phyloP scores from a whole-genome alignment of 2,113 vertebrate genomes.

The Odocoileus virginianus region DNA sequence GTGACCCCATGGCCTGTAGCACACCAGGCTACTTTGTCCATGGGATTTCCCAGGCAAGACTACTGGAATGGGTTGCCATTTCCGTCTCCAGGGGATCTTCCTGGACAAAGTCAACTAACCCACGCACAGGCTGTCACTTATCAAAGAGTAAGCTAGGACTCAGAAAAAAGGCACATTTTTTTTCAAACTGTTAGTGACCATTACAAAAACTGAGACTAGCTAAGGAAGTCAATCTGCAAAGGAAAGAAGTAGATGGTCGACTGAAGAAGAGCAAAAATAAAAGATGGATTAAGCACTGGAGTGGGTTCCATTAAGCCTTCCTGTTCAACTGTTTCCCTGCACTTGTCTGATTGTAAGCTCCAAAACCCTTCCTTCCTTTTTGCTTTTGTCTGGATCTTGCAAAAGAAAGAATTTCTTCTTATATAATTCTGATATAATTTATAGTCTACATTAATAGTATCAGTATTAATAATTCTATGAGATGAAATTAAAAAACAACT shows the following conservation, averaged over 20 bases:
- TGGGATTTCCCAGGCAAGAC: background rate
- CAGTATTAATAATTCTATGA: background rate
- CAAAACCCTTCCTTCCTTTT: background rate
- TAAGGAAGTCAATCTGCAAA: background rate
- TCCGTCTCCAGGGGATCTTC: background rate
- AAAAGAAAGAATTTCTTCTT: background rate
- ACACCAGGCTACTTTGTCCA: background rate
- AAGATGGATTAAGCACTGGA: background rate
- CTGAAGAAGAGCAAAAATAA: background rate
- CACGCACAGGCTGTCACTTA: background rate
- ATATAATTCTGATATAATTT: background rate
- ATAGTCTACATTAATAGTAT: background rate
- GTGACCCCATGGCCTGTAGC: background rate
- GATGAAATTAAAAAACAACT: background rate
- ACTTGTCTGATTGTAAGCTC: background rate
- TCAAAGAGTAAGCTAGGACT: background rate
- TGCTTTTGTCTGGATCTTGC: background rate
- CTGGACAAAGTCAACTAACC: background rate
- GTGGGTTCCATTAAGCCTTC: background rate
- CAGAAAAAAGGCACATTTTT: background rate
- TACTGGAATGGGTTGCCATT: background rate
- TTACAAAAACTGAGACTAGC: background rate
- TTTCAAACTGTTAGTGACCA: background rate
- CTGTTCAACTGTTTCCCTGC: background rate
- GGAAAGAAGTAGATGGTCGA: background rate